Evolutionary conservation across 1,140 invertebrate genomes (phyloP), one percentile per base, ranked within the genome.

Genomic region (Aphidius gifuensis): DNA sequence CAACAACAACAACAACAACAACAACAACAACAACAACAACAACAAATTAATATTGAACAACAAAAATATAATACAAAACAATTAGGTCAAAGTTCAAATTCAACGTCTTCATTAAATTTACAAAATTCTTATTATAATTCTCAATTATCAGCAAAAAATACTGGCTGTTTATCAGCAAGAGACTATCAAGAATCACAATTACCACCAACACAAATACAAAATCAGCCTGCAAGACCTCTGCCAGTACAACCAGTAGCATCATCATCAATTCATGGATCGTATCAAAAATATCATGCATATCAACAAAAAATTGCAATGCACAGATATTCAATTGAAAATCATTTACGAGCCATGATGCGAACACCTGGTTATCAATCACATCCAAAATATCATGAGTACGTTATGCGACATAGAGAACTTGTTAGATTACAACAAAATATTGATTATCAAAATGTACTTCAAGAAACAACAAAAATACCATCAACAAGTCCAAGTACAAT

Each of bases 261-360:
- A 21, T 6, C 56, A 5, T 5, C 45, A 16, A 56, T 56, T 23
- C 50, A 66, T 51, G 57, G 47, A 5, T 50, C 47, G 61, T 66
- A 60, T 59, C 67, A 67, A 53, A 65, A 66, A 9, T 70, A 69
- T 48, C 69, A 72, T 38, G 58, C 65, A 3, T 79, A 79, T 58
- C 73, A 78, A 5, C 78, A 80, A 47, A 80, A 79, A 48, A 71
- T 79, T 21, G 71, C 75, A 0, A 76, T 80, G 65, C 77, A 81
- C 43, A 68, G 73, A 47, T 73, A 64, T 40, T 71, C 74, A 3
- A 53, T 80, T 43, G 78, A 80, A 39, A 79, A 74, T 63, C 73
- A 80, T 50, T 54, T 81, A 6, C 67, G 72, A 9, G 75, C 79
- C 44, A 66, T 80, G 48, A 57, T 71, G 9, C 71, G 72, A 9